Evolutionary conservation across 2,797 vertebrate species (phyloP).

Genomic region (Crenichthys baileyi): DNA sequence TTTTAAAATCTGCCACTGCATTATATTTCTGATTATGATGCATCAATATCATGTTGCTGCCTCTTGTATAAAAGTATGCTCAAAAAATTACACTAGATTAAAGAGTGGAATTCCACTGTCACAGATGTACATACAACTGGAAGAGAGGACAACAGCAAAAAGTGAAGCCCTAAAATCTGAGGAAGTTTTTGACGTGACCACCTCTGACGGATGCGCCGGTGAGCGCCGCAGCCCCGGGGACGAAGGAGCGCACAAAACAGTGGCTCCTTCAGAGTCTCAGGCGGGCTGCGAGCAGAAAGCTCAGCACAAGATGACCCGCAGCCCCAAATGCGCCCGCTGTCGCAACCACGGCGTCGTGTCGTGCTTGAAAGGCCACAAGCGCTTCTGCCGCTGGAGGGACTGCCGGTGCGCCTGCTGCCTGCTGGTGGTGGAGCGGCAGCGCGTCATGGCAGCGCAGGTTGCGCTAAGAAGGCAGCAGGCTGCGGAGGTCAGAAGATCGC

Average conservation of each 20-base stretch:
- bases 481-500: constrained; percentile 70
- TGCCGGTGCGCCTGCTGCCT: constrained; percentile 83
- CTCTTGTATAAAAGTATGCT: not conserved
- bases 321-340: constrained; percentile 78
- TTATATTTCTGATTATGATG: not conserved
- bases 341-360: constrained; percentile 79
- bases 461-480: constrained; percentile 81
- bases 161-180: constrained; percentile 52
- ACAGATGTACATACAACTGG: constrained; percentile 77
- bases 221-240: constrained; percentile 32
- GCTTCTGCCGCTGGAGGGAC: constrained; percentile 83
- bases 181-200: constrained; percentile 72
- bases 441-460: constrained; percentile 86
- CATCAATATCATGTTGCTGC: not conserved
- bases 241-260: constrained; percentile 26
- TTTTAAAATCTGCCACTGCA: not conserved
- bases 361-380: constrained; percentile 85
- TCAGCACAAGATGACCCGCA: constrained; percentile 67
- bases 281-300: constrained; percentile 47
- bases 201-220: constrained; percentile 65
- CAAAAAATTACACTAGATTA: constrained; percentile 8
- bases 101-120: constrained; percentile 33
- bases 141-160: constrained; percentile 54
- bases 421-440: constrained; percentile 84
- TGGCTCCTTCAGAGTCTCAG: constrained; percentile 9